A percentile compares a stretch with the other conserved stretches of the same genome.
Evolutionary conservation across 2,888 invertebrate genomes (phyloP).

Genomic region (Drosophila atripex): DNA sequence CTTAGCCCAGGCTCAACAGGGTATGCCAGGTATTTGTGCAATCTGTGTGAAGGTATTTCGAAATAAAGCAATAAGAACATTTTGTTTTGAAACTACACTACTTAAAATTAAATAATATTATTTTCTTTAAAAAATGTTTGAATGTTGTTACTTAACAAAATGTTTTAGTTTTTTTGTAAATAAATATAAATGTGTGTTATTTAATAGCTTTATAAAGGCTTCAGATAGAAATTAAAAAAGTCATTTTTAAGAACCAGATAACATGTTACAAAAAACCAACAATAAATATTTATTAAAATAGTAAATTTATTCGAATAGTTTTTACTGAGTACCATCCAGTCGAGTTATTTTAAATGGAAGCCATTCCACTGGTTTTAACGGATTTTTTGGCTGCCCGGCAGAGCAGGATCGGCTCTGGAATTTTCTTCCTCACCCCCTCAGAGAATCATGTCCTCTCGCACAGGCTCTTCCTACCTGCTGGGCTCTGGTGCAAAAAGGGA

Average conservation of each 20-base stretch:
- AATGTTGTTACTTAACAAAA: too few species aligned
- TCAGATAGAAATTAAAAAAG: background rate
- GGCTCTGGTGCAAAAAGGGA: conserved; percentile 20
- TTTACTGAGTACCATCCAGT: conserved; percentile 6
- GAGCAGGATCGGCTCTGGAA: conserved; percentile 20
- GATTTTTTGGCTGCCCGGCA: conserved; percentile 9
- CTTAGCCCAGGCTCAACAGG: background rate
- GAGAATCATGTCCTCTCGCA: conserved; percentile 27
- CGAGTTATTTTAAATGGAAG: conserved; percentile 2
- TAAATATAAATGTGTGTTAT: background rate
- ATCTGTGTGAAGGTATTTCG: background rate
- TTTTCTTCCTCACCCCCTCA: conserved; percentile 28
- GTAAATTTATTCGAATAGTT: background rate
- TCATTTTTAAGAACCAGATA: too few species aligned
- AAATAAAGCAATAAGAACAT: background rate
- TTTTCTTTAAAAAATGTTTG: too few species aligned
- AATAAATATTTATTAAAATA: too few species aligned
- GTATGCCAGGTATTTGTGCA: conserved; percentile 15
- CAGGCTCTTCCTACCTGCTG: conserved; percentile 62
- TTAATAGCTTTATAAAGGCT: background rate
- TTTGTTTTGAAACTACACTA: background rate
- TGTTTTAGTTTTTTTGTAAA: background rate
- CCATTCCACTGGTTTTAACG: conserved; percentile 19
- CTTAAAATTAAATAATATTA: background rate
- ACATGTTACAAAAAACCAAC: too few species aligned